Evolutionary conservation across 2,888 invertebrate genomes (phyloP), one percentile per base, ranked within the genome.

Genomic region (Nipponacmea schrenckii): DNA sequence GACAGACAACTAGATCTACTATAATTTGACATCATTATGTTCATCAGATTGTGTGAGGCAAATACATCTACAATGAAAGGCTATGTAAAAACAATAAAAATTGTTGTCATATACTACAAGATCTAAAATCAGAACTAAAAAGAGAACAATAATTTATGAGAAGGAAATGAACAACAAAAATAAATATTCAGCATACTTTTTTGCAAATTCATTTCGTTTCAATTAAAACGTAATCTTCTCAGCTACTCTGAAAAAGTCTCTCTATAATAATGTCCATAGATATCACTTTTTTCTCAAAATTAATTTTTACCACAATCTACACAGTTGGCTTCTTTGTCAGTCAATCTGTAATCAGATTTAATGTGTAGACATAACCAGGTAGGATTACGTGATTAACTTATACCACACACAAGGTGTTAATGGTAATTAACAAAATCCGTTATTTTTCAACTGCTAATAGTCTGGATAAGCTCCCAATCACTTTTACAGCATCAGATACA

Each of bases 291-390:
- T 27, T 64, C 64, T 26, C 26, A 24, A 24, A 24, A 62, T 62
- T 44, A 64, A 64, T 44, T 17, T 64, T 44, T 31, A 46, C 66
- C 66, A 44, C 66, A 44, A 44, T 24, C 39, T 66, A n/a, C 45
- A 44, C 66, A 66, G 46, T 66, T 66, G 46, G 66, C 24, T 45
- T 44, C 66, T 56, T 56, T 56, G 56, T 56, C 56, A 56, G 8
- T 50, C n/a, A 50, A 56, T 56, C 56, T 56, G 56, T 56, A 56
- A 56, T 56, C 56, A 56, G 56, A 56, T 56, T 56, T 39, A 56
- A 24, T 20, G 24, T 24, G 24, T 56, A 56, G 20, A 24, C 56
- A 56, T 56, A 56, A 56, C 56, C 56, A 14, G 56, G 8, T 12
- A 24, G 20, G 56, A 56, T 56, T 56, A 56, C 4, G 56, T 56